Evolutionary conservation across 2,797 vertebrate species (phyloP), one percentile per base, ranked within the genome.

Genomic region (Danio choprae): DNA sequence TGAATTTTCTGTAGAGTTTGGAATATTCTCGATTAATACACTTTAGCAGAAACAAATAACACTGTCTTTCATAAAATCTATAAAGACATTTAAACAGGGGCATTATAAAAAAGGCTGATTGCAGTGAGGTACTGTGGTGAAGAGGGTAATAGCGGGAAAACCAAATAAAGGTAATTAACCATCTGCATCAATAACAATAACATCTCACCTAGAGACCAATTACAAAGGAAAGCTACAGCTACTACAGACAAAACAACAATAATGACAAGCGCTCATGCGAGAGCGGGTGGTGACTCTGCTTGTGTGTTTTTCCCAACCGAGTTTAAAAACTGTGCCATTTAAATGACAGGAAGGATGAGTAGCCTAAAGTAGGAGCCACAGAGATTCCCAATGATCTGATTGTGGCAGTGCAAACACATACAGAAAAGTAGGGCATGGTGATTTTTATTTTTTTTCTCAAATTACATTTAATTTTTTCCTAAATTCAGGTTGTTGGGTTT

Each of bases 171-270:
- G n/a, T 41, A 71, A 77, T 72, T 65, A 67, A 59, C 51, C 77
- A 80, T 65, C 51, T 83, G 77, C 77, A 76, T 38, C 56, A 76
- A 56, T 46, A 80, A 51, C 50, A 50, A 51, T 80, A 75, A 58
- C 72, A 71, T 48, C 65, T 70, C 64, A 75, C 58, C 73, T 40
- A 64, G 81, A 74, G 81, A 74, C 81, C 77, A 79, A 83, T 80
- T 83, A 83, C 50, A 67, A 74, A n/a, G 13, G 73, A 50, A 63
- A 46, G 29, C 40, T 63, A 74, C 44, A 70, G 55, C 20, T 53
- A 77, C 64, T 10, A 58, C 64, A 59, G 22, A 40, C 22, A 69
- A 68, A 79, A 70, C 76, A 69, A 69, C 44, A 9, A 62, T 65
- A 64, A 75, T 36, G 53, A 36, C 84, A 71, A 83, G 75, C 41